These are phyloP conservation scores for Pseudochaenichthys georgianus DNA, from an alignment of 2,797 vertebrate species.

Conservation along the genomic window DNA sequence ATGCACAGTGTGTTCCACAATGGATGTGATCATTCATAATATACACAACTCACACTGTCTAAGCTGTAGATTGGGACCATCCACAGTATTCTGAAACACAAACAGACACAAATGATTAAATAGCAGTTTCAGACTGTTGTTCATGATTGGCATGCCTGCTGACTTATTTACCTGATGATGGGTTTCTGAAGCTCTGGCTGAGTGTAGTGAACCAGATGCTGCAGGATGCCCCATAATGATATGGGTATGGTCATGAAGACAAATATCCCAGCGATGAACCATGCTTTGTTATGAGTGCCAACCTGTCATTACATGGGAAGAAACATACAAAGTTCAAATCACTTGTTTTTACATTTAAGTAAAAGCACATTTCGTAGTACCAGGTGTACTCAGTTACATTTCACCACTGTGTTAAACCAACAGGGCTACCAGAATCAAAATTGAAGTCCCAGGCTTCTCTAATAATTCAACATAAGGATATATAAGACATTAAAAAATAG, in stretches of 20 bases:
- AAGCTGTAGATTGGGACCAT: slow-evolving; percentile 99
- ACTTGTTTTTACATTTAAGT: not conserved
- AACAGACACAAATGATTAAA: slow-evolving; percentile 4
- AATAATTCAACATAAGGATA: no score
- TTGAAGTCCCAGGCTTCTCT: no score
- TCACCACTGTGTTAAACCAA: not conserved
- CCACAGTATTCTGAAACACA: slow-evolving; percentile 92
- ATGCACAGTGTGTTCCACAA: not conserved
- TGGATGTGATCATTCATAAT: slow-evolving; percentile 9
- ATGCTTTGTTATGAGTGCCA: slow-evolving; percentile 94
- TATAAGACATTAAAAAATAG: no score
- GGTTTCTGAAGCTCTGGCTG: slow-evolving; percentile 98
- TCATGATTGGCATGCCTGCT: not conserved
- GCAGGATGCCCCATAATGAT: slow-evolving; percentile 97
- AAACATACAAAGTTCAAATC: not conserved
- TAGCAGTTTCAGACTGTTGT: not conserved
- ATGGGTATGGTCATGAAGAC: slow-evolving; percentile 97
- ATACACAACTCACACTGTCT: slow-evolving; percentile 93
- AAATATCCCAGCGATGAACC: slow-evolving; percentile 99
- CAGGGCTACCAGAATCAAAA: not conserved
- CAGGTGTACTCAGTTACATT: no score
- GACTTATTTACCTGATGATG: slow-evolving; percentile 92
- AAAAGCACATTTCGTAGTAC: no score
- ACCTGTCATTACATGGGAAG: slow-evolving; percentile 81
- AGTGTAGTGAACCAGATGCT: slow-evolving; percentile 98